Base-by-base conservation (phyloP, 2,113 vertebrate species). In the Strix aluco region DNA sequence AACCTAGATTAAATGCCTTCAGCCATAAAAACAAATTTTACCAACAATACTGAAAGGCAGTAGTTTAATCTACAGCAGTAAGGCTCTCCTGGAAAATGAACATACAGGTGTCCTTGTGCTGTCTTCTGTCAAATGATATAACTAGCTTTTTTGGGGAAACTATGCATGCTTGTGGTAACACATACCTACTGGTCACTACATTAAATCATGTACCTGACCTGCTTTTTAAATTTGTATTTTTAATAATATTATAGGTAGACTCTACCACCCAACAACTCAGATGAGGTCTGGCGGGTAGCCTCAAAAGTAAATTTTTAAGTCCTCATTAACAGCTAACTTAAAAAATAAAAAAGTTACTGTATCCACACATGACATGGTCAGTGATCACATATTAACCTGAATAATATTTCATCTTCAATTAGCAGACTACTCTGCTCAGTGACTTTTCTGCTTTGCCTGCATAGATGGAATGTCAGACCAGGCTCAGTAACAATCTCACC, bases 21-120 rank as follows among this genome's bases (percentile, higher is more conserved):
- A 91, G 61, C n/a, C 15, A 7, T 6, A 91, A 55, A 29, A 87
- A 81, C 85, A 91, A 79, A 79, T 94, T 85, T 90, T 69, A 82
- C 49, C 82, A 75, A 38, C 52, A 85, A 38, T 47, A 73, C 21
- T 44, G 62, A 72, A 88, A 92, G 36, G 34, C 63, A 77, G 74
- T 12, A 58, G 54, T 88, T 93, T 78, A 47, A 86, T 71, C 75
- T 40, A 59, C 10, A 81, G 42, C 69, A 74, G 38, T 12, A 86
- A 75, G 11, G 20, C 25, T 61, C 32, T 74, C 51, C 38, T 62
- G 67, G 55, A 65, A 95, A 86, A 74, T 4, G 3, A 86, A 66
- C 5, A 1, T 38, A 57, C 21, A 22, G 30, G 18, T 63, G 66
- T 72, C 70, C 92, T 90, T 91, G 87, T 74, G 61, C 61, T 87